Conservation (phyloP, 2,888 invertebrate genomes). For the Lepidocyrtoides sp. region DNA sequence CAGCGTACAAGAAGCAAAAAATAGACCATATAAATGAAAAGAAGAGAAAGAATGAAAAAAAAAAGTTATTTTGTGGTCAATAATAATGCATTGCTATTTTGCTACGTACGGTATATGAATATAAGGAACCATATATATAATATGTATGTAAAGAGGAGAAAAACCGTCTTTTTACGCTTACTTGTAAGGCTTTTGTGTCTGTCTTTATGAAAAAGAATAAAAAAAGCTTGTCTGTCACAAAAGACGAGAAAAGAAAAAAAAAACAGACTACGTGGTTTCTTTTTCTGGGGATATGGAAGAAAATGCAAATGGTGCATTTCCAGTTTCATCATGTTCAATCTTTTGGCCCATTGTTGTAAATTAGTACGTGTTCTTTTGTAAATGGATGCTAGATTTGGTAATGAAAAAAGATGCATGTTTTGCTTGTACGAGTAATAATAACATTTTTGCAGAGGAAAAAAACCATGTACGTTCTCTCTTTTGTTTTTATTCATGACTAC, state of each 20-base stretch:
- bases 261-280: slow-evolving; percentile 7
- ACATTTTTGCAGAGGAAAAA: too few species aligned
- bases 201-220: neutral
- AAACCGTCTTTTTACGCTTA: neutral
- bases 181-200: neutral
- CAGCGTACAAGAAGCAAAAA: slow-evolving; percentile 25
- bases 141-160: too few species aligned
- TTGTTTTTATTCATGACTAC: neutral
- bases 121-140: slow-evolving; percentile 18
- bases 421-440: neutral
- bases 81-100: slow-evolving; percentile 52
- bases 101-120: too few species aligned
- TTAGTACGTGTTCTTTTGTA: slow-evolving; percentile 4
- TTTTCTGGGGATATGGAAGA: slow-evolving; percentile 5
- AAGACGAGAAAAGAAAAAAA: neutral
- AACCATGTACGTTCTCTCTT: neutral
- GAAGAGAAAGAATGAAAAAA: neutral
- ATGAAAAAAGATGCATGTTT: too few species aligned
- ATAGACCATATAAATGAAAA: neutral
- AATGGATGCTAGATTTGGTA: neutral
- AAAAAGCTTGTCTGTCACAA: slow-evolving; percentile 40
- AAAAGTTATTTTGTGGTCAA: slow-evolving; percentile 71
- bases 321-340: slow-evolving; percentile 44
- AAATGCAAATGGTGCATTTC: slow-evolving; percentile 56
- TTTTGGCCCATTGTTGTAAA: slow-evolving; percentile 14